Evolutionary conservation across 2,888 invertebrate genomes (phyloP).

Genomic region (Rhyacophila evoluta): DNA sequence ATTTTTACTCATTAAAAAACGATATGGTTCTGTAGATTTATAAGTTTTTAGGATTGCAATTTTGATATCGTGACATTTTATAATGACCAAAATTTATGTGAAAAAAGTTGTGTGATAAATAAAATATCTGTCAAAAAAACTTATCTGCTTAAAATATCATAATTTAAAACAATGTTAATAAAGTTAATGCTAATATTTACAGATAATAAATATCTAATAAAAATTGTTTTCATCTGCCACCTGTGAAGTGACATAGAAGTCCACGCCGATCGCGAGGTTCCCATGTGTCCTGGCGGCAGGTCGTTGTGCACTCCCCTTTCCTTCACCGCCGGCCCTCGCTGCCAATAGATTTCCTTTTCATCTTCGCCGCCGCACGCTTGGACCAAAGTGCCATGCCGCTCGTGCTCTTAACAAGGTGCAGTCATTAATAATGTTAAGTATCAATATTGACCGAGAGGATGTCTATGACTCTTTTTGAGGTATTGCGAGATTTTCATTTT

Average conservation of each 20-base stretch:
- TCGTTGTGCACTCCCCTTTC: background rate
- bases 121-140: too few relatives aligned
- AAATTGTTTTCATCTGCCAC: background rate
- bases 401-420: constrained; percentile 19
- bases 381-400: constrained; percentile 9
- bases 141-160: too few relatives aligned
- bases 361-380: constrained; percentile 8
- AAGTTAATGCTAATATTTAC: too few relatives aligned
- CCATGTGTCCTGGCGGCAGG: constrained; percentile 24
- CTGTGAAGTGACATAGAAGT: background rate
- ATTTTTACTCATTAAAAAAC: too few relatives aligned
- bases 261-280: constrained; percentile 16
- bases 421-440: constrained; percentile 22
- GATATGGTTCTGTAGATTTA: too few relatives aligned
- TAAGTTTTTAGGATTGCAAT: too few relatives aligned
- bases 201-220: background rate
- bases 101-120: too few relatives aligned
- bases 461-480: background rate
- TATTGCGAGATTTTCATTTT: background rate
- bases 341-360: constrained; percentile 22
- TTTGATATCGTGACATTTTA: too few relatives aligned
- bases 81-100: too few relatives aligned
- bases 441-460: background rate
- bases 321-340: background rate
- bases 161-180: too few relatives aligned